These are phyloP conservation scores for Varecia variegata DNA, from an alignment of 2,797 vertebrate genomes.

Conservation along the genomic window DNA sequence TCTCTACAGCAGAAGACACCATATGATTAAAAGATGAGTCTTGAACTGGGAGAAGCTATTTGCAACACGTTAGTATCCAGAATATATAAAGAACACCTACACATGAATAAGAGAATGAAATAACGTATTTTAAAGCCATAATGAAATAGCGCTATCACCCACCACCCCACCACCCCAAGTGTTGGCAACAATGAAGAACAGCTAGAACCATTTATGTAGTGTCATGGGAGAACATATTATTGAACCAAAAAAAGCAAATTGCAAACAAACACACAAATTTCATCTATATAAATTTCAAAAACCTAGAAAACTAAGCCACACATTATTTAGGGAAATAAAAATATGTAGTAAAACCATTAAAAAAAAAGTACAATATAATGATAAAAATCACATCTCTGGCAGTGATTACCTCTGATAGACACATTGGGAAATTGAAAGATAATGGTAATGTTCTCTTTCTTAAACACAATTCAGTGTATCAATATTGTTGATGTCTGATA, in stretches of 20 bases:
- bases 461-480: background rate
- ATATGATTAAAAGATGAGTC: background rate
- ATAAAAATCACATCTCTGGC: background rate
- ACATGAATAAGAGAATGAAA: background rate
- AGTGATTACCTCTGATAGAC: background rate
- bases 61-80: background rate
- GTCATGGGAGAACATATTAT: background rate
- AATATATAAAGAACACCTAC: slow-evolving; percentile 24
- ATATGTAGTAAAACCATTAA: background rate
- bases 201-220: background rate
- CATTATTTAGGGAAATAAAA: slow-evolving; percentile 19
- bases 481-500: background rate
- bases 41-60: background rate
- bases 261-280: background rate
- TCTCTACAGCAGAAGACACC: background rate
- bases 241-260: background rate
- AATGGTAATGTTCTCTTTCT: background rate
- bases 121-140: background rate
- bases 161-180: background rate
- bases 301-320: background rate
- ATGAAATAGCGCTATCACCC: no score
- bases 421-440: background rate
- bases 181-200: slow-evolving; percentile 2
- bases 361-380: background rate
- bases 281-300: background rate